phyloP scores from a whole-genome alignment of 2,888 invertebrate species.

The Lasioglossum calceatum region DNA sequence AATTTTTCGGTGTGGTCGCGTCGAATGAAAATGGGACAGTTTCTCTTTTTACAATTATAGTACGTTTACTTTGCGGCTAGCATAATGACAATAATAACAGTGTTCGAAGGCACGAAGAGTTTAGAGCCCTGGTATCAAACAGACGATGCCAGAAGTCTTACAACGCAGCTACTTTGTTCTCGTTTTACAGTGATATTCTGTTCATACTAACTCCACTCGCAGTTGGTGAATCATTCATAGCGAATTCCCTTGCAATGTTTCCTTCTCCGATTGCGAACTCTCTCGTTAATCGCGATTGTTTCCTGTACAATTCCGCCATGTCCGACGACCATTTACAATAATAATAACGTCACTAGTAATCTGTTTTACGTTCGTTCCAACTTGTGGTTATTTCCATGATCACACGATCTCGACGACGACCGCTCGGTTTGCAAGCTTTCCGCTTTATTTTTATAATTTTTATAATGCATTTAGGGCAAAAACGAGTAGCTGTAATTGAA shows the following conservation, averaged over 20 bases:
- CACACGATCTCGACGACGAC: not conserved
- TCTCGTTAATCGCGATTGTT: not conserved
- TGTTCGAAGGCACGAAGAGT: conserved; percentile 7
- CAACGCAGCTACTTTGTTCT: not conserved
- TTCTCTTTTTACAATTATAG: not conserved
- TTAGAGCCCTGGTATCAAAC: conserved; percentile 2
- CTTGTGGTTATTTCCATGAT: not conserved
- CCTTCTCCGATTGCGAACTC: not conserved
- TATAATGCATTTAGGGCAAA: not conserved
- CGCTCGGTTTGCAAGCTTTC: not conserved
- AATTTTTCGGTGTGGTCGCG: not conserved
- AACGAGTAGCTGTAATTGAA: not conserved
- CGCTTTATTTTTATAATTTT: not conserved
- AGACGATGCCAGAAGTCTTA: not conserved
- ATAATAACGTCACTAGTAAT: not conserved
- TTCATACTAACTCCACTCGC: not conserved
- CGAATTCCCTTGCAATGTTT: not conserved
- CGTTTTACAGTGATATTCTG: not conserved
- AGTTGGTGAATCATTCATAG: not conserved
- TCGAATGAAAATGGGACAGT: not conserved
- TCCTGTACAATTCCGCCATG: not conserved
- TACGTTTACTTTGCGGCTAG: not conserved
- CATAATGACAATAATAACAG: conserved; percentile 6
- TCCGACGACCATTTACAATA: not conserved
- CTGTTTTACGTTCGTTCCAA: not conserved